Conservation (phyloP, 2,888 invertebrate species). For the Chouioia cunea region DNA sequence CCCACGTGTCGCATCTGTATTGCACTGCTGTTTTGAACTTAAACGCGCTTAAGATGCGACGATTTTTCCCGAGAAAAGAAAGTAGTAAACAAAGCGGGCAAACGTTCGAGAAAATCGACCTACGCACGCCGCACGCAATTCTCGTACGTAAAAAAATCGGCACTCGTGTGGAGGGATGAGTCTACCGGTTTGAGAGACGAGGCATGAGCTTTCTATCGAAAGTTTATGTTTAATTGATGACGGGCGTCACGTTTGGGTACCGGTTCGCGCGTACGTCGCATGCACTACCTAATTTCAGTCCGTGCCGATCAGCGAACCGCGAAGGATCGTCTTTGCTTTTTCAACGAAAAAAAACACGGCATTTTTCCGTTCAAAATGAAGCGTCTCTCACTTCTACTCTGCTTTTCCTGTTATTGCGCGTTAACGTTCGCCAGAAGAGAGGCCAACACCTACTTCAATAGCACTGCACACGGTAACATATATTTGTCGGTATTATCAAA, state of each 20-base stretch:
- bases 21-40: too few species aligned
- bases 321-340: constrained; percentile 45
- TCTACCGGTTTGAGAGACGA: background rate
- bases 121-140: too few species aligned
- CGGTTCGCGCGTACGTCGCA: constrained; percentile 34
- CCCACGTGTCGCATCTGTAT: too few species aligned
- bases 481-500: background rate
- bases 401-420: background rate
- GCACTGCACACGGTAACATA: constrained; percentile 15
- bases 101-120: too few species aligned
- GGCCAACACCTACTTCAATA: constrained; percentile 9
- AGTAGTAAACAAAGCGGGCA: too few species aligned
- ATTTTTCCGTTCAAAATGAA: background rate
- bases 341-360: background rate
- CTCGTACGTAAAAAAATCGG: background rate
- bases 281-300: constrained; percentile 55
- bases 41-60: too few species aligned
- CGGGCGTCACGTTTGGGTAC: constrained; percentile 36
- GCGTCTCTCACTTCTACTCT: background rate
- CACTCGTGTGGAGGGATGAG: background rate
- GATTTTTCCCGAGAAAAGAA: too few species aligned
- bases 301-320: constrained; percentile 45
- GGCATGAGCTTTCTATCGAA: constrained; percentile 55
- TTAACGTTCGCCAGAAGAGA: too few species aligned
- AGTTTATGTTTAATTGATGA: constrained; percentile 59